phyloP scores from a whole-genome alignment of 1,140 invertebrate genomes.

The Diplogasteroides magnus region DNA sequence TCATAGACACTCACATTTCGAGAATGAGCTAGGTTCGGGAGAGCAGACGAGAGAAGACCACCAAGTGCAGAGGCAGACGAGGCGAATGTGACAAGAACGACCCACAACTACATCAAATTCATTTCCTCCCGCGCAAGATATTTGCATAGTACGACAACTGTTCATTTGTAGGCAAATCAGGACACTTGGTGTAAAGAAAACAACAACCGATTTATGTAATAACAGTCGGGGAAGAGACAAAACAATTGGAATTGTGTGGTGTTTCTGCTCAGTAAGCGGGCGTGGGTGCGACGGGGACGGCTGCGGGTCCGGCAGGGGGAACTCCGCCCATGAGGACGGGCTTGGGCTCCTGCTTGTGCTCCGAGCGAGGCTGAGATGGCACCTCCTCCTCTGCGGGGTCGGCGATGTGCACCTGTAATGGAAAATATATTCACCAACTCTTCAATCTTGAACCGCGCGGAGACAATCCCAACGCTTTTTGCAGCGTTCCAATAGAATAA shows the following conservation, averaged over 20 bases:
- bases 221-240: not conserved
- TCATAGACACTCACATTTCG: too few species aligned
- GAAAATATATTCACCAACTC: not conserved
- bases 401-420: conserved; percentile 31
- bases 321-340: conserved; percentile 18
- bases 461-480: not conserved
- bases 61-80: too few species aligned
- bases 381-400: conserved; percentile 43
- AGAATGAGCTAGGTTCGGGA: too few species aligned
- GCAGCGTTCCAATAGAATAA: conserved; percentile 69
- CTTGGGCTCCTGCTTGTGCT: conserved; percentile 36
- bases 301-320: conserved; percentile 8
- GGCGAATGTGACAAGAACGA: too few species aligned
- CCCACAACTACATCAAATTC: too few species aligned
- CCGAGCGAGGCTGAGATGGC: conserved; percentile 48
- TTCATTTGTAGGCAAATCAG: too few species aligned
- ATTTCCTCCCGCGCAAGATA: too few species aligned
- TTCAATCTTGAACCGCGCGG: too few species aligned
- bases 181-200: too few species aligned
- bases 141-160: too few species aligned
- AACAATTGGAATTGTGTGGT: not conserved
- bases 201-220: not conserved
- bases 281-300: conserved; percentile 3
- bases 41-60: too few species aligned
- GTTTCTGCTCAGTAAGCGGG: not conserved